These are phyloP conservation scores for Drosophila quadrilineata DNA, from an alignment of 1,140 invertebrate species.

Conservation along the genomic window DNA sequence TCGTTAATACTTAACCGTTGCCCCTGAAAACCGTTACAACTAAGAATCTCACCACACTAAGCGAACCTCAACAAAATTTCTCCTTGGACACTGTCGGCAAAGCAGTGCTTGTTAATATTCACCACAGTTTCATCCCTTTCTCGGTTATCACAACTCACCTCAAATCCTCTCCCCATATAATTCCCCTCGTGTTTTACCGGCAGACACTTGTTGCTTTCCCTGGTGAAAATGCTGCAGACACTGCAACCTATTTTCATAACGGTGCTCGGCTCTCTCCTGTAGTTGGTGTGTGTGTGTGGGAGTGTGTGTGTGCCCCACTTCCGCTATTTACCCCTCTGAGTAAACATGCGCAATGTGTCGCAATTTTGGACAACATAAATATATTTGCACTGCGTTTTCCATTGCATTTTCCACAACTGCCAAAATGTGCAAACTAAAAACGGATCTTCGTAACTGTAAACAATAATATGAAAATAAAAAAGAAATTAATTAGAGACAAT, in stretches of 20 bases:
- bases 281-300: no score
- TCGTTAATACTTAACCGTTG: no score
- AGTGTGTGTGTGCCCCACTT: no score
- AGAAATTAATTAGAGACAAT: no score
- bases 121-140: not conserved
- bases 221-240: conserved; percentile 15
- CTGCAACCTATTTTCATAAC: not conserved
- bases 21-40: not conserved
- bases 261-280: no score
- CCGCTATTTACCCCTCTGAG: not conserved
- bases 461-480: no score
- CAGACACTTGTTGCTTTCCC: conserved; percentile 58
- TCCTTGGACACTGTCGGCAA: conserved; percentile 6
- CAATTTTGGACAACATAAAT: conserved; percentile 49
- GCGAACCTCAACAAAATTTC: not conserved
- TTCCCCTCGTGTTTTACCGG: conserved; percentile 5
- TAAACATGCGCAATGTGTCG: conserved; percentile 22
- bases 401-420: conserved; percentile 4
- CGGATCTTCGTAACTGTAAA: not conserved
- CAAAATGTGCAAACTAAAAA: not conserved
- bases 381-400: conserved; percentile 49
- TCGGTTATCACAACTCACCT: not conserved
- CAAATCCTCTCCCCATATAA: not conserved
- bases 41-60: not conserved
- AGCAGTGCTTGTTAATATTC: conserved; percentile 9